These are phyloP conservation scores for Steinernema carpocapsae DNA, from an alignment of 2,888 invertebrate genomes.

Conservation along the genomic window DNA sequence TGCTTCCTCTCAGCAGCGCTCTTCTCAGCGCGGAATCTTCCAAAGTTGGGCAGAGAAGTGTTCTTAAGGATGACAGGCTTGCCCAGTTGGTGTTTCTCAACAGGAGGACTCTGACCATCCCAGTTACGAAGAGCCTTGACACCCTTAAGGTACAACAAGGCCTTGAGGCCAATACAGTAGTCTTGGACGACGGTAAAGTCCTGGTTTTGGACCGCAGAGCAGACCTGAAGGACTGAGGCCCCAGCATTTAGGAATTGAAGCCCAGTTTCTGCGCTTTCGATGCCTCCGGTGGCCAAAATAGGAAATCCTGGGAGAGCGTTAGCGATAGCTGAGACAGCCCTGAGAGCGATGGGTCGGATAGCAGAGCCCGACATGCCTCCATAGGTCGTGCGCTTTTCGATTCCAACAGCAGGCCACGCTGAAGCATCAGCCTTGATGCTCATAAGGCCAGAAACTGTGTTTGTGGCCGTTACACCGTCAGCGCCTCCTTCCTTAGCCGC, in stretches of 20 bases:
- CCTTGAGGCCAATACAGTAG: constrained; percentile 77
- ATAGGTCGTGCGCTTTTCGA: constrained; percentile 74
- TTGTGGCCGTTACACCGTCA: constrained; percentile 93
- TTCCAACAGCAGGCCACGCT: constrained; percentile 91
- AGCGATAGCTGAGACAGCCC: constrained; percentile 87
- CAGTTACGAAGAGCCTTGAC: constrained; percentile 77
- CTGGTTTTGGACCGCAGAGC: constrained; percentile 97
- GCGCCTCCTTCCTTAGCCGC: constrained; percentile 91
- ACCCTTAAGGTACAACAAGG: constrained; percentile 72
- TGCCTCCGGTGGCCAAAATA: constrained; percentile 92
- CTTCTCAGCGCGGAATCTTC: constrained; percentile 80
- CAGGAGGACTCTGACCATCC: constrained; percentile 94
- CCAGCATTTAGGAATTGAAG: constrained; percentile 93
- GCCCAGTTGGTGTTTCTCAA: constrained; percentile 86
- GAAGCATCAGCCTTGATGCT: constrained; percentile 78
- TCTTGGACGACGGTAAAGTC: constrained; percentile 96
- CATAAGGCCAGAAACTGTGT: constrained; percentile 88
- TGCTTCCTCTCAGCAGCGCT: constrained; percentile 75
- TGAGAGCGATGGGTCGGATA: constrained; percentile 88
- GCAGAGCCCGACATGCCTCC: constrained; percentile 74
- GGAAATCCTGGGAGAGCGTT: constrained; percentile 84
- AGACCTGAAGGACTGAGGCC: constrained; percentile 84
- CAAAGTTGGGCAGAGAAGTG: constrained; percentile 82
- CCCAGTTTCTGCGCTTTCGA: constrained; percentile 93
- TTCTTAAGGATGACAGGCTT: constrained; percentile 77